A percentile compares a stretch with the other conserved stretches of the same genome.
Conservation (phyloP, 2,888 invertebrate genomes). For the Bedellia somnulentella region DNA sequence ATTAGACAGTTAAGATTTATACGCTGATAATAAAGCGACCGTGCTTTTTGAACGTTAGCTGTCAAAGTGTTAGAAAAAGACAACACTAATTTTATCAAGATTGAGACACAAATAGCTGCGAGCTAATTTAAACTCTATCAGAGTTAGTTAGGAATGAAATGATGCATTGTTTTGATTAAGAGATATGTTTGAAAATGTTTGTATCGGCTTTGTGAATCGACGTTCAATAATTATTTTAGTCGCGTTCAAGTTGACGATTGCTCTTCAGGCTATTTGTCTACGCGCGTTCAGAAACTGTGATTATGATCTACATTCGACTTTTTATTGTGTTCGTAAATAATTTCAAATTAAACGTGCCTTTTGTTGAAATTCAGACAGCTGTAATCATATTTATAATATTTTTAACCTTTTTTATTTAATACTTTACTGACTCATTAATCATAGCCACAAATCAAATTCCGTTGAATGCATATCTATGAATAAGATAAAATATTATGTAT, state of each 20-base stretch:
- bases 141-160: background rate
- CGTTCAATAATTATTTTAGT: slow-evolving; percentile 47
- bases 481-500: too few relatives aligned
- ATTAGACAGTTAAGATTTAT: slow-evolving; percentile 52
- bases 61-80: slow-evolving; percentile 4
- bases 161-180: background rate
- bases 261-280: slow-evolving; percentile 57
- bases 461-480: too few relatives aligned
- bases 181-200: slow-evolving; percentile 31
- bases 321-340: too few relatives aligned
- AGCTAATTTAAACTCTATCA: slow-evolving; percentile 1
- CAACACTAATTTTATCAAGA: slow-evolving; percentile 4
- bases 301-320: slow-evolving; percentile 22
- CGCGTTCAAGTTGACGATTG: slow-evolving; percentile 52
- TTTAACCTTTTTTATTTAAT: too few relatives aligned
- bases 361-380: too few relatives aligned
- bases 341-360: too few relatives aligned
- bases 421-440: too few relatives aligned
- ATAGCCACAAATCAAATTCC: too few relatives aligned
- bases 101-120: background rate
- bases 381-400: too few relatives aligned
- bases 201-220: slow-evolving; percentile 39
- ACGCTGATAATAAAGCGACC: slow-evolving; percentile 32
- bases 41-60: slow-evolving; percentile 2
- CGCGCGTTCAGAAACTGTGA: slow-evolving; percentile 32